Percentiles rank a stretch among this genome's conserved stretches.
These are phyloP conservation scores for Miltochrista miniata DNA, from an alignment of 2,888 invertebrate genomes.

Conservation along the genomic window DNA sequence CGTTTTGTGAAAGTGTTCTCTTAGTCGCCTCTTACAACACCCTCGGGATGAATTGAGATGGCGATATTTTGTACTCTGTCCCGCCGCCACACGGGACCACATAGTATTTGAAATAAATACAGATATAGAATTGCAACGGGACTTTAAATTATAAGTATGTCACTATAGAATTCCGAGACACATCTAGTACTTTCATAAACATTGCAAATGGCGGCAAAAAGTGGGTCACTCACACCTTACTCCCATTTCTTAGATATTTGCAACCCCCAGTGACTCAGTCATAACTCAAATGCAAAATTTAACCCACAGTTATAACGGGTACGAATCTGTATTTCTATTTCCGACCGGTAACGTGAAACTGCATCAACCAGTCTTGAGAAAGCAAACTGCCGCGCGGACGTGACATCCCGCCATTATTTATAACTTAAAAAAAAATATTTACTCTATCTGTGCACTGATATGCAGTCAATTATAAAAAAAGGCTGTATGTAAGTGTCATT, in stretches of 20 bases:
- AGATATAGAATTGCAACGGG: too few relatives aligned
- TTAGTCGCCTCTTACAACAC: too few relatives aligned
- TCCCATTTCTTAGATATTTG: not conserved
- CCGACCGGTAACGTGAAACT: conserved; percentile 55
- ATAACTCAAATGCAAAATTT: conserved; percentile 39
- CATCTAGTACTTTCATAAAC: too few relatives aligned
- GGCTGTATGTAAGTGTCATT: conserved; percentile 24
- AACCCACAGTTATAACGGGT: conserved; percentile 41
- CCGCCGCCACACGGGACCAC: too few relatives aligned
- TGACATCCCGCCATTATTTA: conserved; percentile 32
- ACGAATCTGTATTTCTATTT: conserved; percentile 63
- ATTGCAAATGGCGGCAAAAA: too few relatives aligned
- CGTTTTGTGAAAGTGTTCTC: too few relatives aligned
- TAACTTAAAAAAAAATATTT: conserved; percentile 1
- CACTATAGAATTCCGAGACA: too few relatives aligned
- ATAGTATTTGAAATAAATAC: too few relatives aligned
- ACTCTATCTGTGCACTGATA: conserved; percentile 27
- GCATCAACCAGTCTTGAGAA: conserved; percentile 45
- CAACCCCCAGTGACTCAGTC: conserved; percentile 34
- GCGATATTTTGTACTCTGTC: too few relatives aligned
- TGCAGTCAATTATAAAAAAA: conserved; percentile 14
- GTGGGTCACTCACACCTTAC: too few relatives aligned
- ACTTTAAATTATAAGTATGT: too few relatives aligned
- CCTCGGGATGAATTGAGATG: too few relatives aligned
- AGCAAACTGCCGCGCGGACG: conserved; percentile 52